Base-by-base conservation (phyloP, 2,797 vertebrate species). In the Carapus acus region DNA sequence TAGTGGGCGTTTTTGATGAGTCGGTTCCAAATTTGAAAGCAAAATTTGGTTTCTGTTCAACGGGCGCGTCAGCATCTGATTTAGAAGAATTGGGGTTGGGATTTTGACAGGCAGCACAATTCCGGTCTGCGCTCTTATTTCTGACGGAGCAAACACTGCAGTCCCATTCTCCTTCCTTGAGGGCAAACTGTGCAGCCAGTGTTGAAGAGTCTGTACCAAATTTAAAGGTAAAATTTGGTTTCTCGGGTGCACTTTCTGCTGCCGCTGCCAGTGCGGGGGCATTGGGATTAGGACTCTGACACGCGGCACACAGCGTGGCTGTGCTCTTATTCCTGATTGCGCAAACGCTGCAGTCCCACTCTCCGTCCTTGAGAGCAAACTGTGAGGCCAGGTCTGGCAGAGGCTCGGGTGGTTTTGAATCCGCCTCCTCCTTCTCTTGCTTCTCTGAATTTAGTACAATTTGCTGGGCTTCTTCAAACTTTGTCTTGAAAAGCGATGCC, bases 391-490 rank as follows among this genome's bases (percentile, higher is more conserved):
- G 85, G 18, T 13, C 23, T 36, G 46, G 19, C 15, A 65, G 56
- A 8, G 67, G 62, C 11, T 54, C 37, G 1, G 54, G 43, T 1
- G 54, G 64, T 24, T 83, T 82, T 16, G 31, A 23, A 12, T 33
- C 24, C 18, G 74, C 40, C 58, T 87, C 83, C 66, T 79, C 90
- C 42, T 74, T 70, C 33, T 78, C 70, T 7, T 64, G 81, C 12
- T 74, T 54, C 44, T 54, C 70, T 47, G 55, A 80, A 56, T 88
- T 64, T 39, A 65, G 54, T 31, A 91, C 73, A 57, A 87, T 78
- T 69, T 61, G 86, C 65, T 96, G 91, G 7, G 91, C 90, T 62
- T 97, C 93, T 67, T 96, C 92, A 88, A 99, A 98, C 69, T 90
- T 96, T 1, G 59, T 73, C 83, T 94, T 98, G 78, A 99, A 99